phyloP scores from a whole-genome alignment of 2,797 vertebrate species.

The Xenentodon cancila region DNA sequence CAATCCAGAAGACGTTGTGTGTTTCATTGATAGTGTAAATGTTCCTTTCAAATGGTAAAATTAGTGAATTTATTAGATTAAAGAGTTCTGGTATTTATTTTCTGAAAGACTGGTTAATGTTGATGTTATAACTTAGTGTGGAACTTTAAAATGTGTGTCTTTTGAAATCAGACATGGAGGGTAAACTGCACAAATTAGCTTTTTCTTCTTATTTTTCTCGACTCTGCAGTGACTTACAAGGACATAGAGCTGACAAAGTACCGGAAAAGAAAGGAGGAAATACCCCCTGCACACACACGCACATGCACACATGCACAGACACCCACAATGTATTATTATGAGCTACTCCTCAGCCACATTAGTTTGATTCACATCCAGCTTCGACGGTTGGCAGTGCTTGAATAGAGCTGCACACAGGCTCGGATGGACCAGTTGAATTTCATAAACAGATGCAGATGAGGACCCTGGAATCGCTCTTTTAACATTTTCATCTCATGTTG shows the following conservation, averaged over 20 bases:
- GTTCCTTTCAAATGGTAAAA: no score
- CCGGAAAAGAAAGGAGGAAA: constrained; percentile 62
- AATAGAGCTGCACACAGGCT: constrained; percentile 49
- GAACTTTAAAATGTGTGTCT: no score
- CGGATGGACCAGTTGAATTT: constrained; percentile 40
- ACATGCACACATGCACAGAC: constrained; percentile 2
- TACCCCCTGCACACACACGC: background rate
- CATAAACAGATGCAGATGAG: constrained; percentile 31
- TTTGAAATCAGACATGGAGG: no score
- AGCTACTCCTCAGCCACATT: constrained; percentile 40
- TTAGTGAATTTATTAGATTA: no score
- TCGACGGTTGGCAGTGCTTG: constrained; percentile 45
- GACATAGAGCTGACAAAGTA: constrained; percentile 19
- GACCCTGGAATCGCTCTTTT: constrained; percentile 7
- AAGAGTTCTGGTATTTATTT: no score
- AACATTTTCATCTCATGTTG: constrained; percentile 25
- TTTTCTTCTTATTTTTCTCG: background rate
- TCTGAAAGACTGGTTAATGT: no score
- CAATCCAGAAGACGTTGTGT: no score
- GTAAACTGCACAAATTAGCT: no score
- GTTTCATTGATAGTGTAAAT: no score
- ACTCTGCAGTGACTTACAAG: background rate
- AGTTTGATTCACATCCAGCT: constrained; percentile 56
- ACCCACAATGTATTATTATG: constrained; percentile 26
- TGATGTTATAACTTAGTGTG: no score